Evolutionary conservation across 2,888 invertebrate species (phyloP).

Genomic region (Oxystoma pomonae): DNA sequence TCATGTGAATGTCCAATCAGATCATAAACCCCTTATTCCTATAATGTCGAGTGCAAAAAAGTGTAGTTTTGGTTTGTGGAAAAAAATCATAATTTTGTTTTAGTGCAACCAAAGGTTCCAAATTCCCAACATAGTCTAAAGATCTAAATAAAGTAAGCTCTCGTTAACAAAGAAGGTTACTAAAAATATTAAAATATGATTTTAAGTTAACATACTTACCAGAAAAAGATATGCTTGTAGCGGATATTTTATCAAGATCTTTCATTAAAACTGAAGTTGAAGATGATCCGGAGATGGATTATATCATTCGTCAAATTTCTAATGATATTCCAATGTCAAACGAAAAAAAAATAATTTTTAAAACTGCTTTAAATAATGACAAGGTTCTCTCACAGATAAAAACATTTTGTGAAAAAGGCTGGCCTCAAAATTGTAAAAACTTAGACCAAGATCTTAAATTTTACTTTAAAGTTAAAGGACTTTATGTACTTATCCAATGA

Average conservation of each 20-base stretch:
- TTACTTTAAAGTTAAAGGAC: neutral
- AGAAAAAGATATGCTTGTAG: constrained; percentile 12
- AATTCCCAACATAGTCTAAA: neutral
- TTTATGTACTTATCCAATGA: constrained; percentile 14
- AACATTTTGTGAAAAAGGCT: no score
- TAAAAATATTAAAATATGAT: constrained; percentile 15
- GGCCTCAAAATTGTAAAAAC: constrained; percentile 10
- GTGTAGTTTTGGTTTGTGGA: no score
- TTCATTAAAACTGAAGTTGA: neutral
- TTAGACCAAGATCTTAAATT: neutral
- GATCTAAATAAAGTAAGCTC: neutral
- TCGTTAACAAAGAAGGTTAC: constrained; percentile 7
- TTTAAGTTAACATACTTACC: constrained; percentile 11
- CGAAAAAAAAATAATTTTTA: constrained; percentile 16
- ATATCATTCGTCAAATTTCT: neutral
- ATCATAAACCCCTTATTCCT: constrained; percentile 33
- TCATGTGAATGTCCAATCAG: constrained; percentile 27
- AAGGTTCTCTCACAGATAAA: neutral
- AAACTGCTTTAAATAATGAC: constrained; percentile 8
- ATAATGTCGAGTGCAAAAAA: no score
- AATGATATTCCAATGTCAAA: constrained; percentile 1
- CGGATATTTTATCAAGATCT: constrained; percentile 13
- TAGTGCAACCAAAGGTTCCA: no score
- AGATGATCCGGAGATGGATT: neutral
- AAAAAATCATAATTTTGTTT: no score